Conservation (phyloP, 1,140 invertebrate species). For the Schlechtendalia chinensis region DNA sequence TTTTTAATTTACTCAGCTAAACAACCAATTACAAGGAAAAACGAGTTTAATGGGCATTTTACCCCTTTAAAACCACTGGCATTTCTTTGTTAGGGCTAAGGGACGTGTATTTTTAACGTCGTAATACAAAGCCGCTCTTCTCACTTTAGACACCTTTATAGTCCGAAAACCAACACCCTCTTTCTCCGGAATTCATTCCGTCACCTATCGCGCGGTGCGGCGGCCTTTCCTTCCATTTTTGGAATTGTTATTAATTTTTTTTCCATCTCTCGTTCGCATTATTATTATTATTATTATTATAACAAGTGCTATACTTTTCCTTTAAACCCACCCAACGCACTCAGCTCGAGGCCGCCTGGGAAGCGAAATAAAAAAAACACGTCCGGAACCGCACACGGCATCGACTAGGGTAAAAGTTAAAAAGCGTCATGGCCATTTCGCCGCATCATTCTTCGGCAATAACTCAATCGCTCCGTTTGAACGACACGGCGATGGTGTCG, state of each 20-base stretch:
- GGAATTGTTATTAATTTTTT: conserved; percentile 32
- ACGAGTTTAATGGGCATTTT: neutral
- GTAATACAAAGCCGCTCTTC: conserved; percentile 4
- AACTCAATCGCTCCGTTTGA: conserved; percentile 36
- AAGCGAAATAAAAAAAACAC: conserved; percentile 23
- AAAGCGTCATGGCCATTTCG: conserved; percentile 39
- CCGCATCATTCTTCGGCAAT: conserved; percentile 42
- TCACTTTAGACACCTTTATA: neutral
- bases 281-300: neutral
- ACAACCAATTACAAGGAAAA: neutral
- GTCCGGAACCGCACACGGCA: conserved; percentile 13
- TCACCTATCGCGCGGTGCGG: neutral
- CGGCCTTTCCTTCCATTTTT: neutral
- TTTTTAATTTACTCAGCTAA: neutral
- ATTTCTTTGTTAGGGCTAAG: neutral
- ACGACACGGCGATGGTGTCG: neutral
- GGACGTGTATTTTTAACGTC: conserved; percentile 28
- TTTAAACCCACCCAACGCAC: neutral
- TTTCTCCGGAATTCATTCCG: conserved; percentile 14
- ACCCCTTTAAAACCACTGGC: conserved; percentile 21
- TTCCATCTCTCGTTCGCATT: neutral
- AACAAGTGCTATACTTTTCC: no score
- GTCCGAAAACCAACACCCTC: neutral
- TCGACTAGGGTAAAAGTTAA: conserved; percentile 33
- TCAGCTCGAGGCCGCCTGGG: neutral